Evolutionary conservation across 2,797 vertebrate species (phyloP).

Genomic region (Rhinichthys osculus): DNA sequence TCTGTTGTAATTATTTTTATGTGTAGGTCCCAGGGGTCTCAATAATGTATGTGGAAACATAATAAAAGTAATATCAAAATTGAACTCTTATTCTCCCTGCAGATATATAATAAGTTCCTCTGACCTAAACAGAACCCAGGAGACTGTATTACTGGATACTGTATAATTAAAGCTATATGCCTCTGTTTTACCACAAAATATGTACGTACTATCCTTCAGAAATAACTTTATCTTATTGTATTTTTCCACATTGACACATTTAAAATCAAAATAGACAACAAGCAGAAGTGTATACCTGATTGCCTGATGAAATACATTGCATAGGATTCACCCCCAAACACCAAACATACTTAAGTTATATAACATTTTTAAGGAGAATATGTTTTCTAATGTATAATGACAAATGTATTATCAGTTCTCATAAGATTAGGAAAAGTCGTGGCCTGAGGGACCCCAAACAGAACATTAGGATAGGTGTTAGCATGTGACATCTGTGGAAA

Average conservation of each 20-base stretch:
- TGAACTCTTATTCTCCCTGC: neutral
- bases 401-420: neutral
- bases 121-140: neutral
- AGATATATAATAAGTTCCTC: neutral
- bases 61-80: neutral
- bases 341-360: neutral
- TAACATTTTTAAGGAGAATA: neutral
- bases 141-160: no score
- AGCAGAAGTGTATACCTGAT: neutral
- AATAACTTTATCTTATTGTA: neutral
- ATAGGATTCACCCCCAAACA: neutral
- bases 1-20: neutral
- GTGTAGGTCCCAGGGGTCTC: neutral
- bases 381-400: neutral
- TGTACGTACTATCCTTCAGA: neutral
- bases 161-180: neutral
- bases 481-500: neutral
- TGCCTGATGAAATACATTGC: neutral
- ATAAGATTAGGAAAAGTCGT: neutral
- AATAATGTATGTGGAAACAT: slow-evolving; percentile 7
- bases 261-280: neutral
- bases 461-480: neutral
- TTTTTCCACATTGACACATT: neutral
- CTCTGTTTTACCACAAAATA: neutral
- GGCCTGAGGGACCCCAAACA: neutral